Base-by-base conservation (phyloP, 2,888 invertebrate genomes). In the Synanthedon vespiformis region DNA sequence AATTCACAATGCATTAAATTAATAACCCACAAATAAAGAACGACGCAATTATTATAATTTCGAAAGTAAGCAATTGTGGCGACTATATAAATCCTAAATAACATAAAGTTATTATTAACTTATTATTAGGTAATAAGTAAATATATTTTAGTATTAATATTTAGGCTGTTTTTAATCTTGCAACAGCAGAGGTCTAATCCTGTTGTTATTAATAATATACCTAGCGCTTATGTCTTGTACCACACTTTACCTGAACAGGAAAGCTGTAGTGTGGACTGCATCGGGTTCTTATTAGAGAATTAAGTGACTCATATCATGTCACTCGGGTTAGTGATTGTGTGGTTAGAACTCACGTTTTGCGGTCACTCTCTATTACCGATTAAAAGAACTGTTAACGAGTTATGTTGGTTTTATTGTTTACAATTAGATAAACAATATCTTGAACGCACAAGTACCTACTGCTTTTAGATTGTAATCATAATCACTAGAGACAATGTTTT, bases 271-370 rank as follows among this genome's bases (percentile, higher is more conserved):
- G 52, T 53, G 5, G 50, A 50, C 48, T 52, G 16, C 48, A 52
- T 40, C 18, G 14, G 41, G 44, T 18, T 50, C 18, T 50, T 51
- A 57, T 55, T 53, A 54, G 52, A 49, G 51, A 55, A 53, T 55
- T 49, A 52, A 57, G 59, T 66, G 64, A 61, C 59, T 67, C 60
- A 63, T 59, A 60, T 59, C 64, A 60, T 60, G 61, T 65, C 62
- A 62, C 55, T 56, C 49, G 53, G 18, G 51, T 56, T 59, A 55
- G 55, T 53, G 61, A 59, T 59, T 57, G 56, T 54, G 59, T 57
- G 57, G 59, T 60, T 63, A 60, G 62, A 62, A 62, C 65, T 70
- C 70, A 71, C 72, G 71, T 64, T 63, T 70, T 68, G 72, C 65
- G 71, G 70, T 73, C 69, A 62, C 60, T 60, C 54, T 56, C 53